Evolutionary conservation across 2,113 vertebrate species (phyloP), one percentile per base, ranked within the genome.

Genomic region (Melierax canorus): DNA sequence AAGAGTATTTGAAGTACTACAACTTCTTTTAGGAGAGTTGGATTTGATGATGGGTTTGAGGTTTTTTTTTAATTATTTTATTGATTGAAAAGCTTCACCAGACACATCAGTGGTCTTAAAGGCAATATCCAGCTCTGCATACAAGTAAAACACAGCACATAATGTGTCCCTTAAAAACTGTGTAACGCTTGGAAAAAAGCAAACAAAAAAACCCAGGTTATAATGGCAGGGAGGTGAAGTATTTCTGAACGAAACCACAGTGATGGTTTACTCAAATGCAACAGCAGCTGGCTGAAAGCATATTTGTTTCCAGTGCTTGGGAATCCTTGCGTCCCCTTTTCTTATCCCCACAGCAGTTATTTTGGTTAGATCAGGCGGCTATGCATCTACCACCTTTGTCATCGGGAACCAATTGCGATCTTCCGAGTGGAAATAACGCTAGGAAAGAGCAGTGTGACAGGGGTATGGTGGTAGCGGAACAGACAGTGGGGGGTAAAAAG

Each of bases 381-480:
- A 1, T 24, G 18, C 23, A 34, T 16, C 15, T 64, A 7, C 34
- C 0, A 0, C 9, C 46, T 59, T 67, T 60, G 50, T n/a, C 66
- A 23, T 15, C 0, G 0, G 45, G 29, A 20, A 17, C 6, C 26
- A 77, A 34, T 24, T 50, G n/a, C 32, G 21, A 2, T 7, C 6
- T 48, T 82, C 27, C 43, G 15, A 56, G 50, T 27, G 36, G 34
- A 29, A 51, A 39, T 27, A 63, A 19, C 0, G 0, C 3, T 2
- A 23, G n/a, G 46, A 58, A 62, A 58, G 39, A 76, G 12, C 26
- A 53, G 36, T 27, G 69, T 56, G 22, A 27, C 3, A 2, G 14
- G 19, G 10, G 0, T 30, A 0, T 18, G 46, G 63, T 43, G 24
- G 36, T 32, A 76, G 30, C 36, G 32, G 53, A 68, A n/a, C 19